Base-by-base conservation (phyloP, 2,113 vertebrate species). In the Sinosuthora webbiana region DNA sequence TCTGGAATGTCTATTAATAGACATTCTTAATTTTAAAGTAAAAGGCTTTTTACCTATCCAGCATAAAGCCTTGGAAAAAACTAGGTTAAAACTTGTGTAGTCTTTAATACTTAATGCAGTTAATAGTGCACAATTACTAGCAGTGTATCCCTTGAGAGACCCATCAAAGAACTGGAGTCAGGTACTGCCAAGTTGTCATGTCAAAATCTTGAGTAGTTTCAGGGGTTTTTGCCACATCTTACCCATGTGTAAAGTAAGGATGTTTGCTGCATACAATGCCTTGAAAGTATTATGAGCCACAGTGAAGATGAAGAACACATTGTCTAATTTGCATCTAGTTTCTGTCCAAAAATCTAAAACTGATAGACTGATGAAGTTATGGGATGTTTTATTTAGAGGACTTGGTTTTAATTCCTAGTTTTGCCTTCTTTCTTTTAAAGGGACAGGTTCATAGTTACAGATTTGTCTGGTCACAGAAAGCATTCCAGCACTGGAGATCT, bases 401-500 rank as follows among this genome's bases (percentile, higher is more conserved):
- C 5, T 76, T 79, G 31, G 6, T 87, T 94, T 62, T 97, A 87
- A 81, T 92, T 92, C 41, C 33, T 84, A 23, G 16, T 94, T 95
- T 96, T 75, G 47, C 31, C 86, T 96, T 77, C 71, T 83, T 80
- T 96, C 70, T 84, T 67, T 97, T 97, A 83, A 97, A 98, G 98
- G 97, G 98, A 98, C 87, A 98, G 97, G 81, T 98, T 99, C 87
- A 97, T 98, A 92, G 97, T 98, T 74, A 96, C 98, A 49, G 98
- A 98, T 88, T 95, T 99, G 83, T 98, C 98, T 78, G 97, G 94
- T 94, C 98, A 98, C 65, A 98, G 98, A 64, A 98, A 98, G 95
- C 99, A 98, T 94, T 97, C 98, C 95, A 98, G 98, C 96, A 98
- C 98, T 11, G 98, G 98, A 86, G 98, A 99, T 96, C 98, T 99